Percentiles rank a stretch among this genome's conserved stretches.
These are phyloP conservation scores for Silurus glanis DNA, from an alignment of 2,113 vertebrate species.

Conservation along the genomic window DNA sequence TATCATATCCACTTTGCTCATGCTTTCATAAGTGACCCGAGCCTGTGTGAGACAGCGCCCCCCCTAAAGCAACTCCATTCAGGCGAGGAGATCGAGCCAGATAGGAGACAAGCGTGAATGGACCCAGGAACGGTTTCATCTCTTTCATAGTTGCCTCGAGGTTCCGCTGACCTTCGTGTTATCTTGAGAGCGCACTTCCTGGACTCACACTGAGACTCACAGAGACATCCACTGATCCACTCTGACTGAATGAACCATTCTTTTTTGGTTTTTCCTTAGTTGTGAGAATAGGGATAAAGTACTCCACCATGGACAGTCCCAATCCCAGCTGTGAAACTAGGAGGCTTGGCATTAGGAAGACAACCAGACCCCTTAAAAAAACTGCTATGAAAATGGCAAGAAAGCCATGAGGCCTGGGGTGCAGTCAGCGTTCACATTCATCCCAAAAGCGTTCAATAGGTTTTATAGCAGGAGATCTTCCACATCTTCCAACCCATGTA, in stretches of 20 bases:
- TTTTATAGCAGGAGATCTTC: too few relatives aligned
- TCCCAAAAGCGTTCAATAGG: too few relatives aligned
- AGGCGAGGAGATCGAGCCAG: constrained; percentile 22
- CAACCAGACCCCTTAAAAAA: too few relatives aligned
- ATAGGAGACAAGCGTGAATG: constrained; percentile 19
- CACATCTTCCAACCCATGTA: too few relatives aligned
- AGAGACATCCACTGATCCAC: background rate
- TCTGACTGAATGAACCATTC: constrained; percentile 11
- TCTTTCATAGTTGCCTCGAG: constrained; percentile 24
- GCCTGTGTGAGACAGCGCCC: constrained; percentile 40
- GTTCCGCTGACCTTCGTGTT: constrained; percentile 42
- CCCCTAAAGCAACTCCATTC: constrained; percentile 32
- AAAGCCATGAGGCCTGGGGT: too few relatives aligned
- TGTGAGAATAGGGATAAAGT: too few relatives aligned
- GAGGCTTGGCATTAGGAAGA: too few relatives aligned
- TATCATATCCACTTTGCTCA: constrained; percentile 45
- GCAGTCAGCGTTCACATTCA: too few relatives aligned
- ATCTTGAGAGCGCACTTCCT: constrained; percentile 41
- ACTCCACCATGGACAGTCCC: too few relatives aligned
- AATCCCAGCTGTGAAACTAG: too few relatives aligned
- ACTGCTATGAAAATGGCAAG: too few relatives aligned
- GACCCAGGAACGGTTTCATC: constrained; percentile 47
- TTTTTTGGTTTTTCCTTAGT: background rate
- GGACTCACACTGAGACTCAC: constrained; percentile 25
- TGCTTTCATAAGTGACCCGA: constrained; percentile 40